Evolutionary conservation across 2,888 invertebrate genomes (phyloP), one percentile per base, ranked within the genome.

Genomic region (Drosophila anomelani): DNA sequence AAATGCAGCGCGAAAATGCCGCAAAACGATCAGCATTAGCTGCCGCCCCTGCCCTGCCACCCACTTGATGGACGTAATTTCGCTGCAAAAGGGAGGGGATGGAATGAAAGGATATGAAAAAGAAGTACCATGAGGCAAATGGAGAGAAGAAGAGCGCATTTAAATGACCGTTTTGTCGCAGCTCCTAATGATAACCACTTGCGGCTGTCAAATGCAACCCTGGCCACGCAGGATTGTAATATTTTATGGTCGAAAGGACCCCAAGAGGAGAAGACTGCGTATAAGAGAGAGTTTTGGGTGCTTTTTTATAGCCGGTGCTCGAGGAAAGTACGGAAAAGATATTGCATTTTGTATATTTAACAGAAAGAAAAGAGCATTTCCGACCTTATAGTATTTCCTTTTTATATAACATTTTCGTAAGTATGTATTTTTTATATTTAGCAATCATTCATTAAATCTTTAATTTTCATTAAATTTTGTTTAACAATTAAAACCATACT

Each of bases 121-220:
- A 39, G 54, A 49, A 29, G 44, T 32, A 69, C 26, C 47, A n/a
- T 64, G 64, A 69, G 75, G 54, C 39, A 34, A 41, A 15, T 17
- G 23, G 3, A 17, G 26, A 46, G 49, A 56, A 68, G 56, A 56
- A 57, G 68, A 82, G 82, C 81, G 82, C 85, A 89, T 85, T 89
- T 85, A 85, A 85, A 85, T 85, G 82, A 75, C 79, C 85, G 80
- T 80, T 86, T 75, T 88, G 79, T 76, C 76, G 77, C 75, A 78
- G 75, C 68, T 73, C 67, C 88, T 85, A 85, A 85, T 85, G 88
- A 88, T 87, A 85, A 87, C 87, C 89, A 87, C 89, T 81, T 88
- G 87, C 85, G 89, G 85, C 89, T 88, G 85, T 88, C 89, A 85
- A 84, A 86, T 85, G 87, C 88, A 85, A 79, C 78, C 68, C 75